A percentile compares a stretch with the other conserved stretches of the same genome.
These are phyloP conservation scores for Meloidogyne exigua DNA, from an alignment of 1,140 invertebrate species.

Conservation along the genomic window DNA sequence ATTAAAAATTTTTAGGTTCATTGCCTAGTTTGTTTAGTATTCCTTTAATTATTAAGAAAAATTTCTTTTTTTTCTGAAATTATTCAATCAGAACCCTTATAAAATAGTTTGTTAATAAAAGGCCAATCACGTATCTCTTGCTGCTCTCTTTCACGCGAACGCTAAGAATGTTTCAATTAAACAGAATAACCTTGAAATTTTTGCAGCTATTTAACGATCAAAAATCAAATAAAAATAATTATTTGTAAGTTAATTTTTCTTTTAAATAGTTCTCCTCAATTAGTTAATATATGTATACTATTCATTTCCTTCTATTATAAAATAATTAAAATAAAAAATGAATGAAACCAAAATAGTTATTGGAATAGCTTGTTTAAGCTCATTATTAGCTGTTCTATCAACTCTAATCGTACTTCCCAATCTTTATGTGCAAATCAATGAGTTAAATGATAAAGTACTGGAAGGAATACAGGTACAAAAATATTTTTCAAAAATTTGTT, in stretches of 20 bases:
- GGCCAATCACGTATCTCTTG: too few relatives aligned
- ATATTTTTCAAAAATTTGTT: background rate
- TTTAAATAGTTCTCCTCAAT: background rate
- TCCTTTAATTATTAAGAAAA: too few relatives aligned
- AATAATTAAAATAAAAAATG: constrained; percentile 31
- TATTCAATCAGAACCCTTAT: too few relatives aligned
- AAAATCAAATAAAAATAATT: background rate
- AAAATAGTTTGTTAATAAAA: too few relatives aligned
- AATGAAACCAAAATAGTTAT: constrained; percentile 44
- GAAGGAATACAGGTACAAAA: constrained; percentile 35
- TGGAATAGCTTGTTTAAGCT: constrained; percentile 39
- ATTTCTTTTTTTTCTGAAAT: too few relatives aligned
- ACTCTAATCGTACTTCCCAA: constrained; percentile 41
- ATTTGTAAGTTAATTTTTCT: background rate
- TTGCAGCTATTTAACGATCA: background rate
- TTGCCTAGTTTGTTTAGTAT: too few relatives aligned
- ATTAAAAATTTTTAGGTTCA: too few relatives aligned
- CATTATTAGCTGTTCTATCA: constrained; percentile 43
- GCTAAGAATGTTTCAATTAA: too few relatives aligned
- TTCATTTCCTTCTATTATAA: too few relatives aligned
- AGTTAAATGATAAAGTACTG: constrained; percentile 32
- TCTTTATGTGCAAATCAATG: constrained; percentile 44
- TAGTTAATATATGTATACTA: too few relatives aligned
- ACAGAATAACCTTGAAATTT: background rate
- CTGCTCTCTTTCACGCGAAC: too few relatives aligned